These are phyloP conservation scores for Pocillopora meandrina DNA, from an alignment of 92 coral and sea anemone genomes.

Conservation along the genomic window DNA sequence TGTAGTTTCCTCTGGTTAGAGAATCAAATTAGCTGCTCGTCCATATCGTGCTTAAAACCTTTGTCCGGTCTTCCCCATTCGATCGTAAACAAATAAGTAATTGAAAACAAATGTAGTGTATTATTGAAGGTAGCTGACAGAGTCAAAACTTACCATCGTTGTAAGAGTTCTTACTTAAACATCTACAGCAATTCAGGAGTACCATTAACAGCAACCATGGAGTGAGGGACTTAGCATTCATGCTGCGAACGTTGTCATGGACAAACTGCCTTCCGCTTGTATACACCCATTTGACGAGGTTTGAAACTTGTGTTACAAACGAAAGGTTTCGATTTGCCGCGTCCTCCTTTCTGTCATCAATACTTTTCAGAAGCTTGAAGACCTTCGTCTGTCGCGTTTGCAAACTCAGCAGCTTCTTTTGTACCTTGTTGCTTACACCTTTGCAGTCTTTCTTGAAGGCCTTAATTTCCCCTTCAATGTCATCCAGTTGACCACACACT, in stretches of 20 bases:
- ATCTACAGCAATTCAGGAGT: background rate
- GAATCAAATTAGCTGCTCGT: no score
- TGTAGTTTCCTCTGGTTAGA: no score
- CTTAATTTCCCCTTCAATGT: background rate
- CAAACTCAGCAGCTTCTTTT: background rate
- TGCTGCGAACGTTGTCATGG: background rate
- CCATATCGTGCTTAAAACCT: no score
- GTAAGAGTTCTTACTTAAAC: slow-evolving; percentile 24
- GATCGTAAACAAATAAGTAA: background rate
- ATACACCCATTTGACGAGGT: background rate
- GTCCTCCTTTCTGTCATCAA: slow-evolving; percentile 12
- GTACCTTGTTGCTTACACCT: background rate
- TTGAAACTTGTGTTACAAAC: background rate
- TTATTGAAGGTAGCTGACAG: background rate
- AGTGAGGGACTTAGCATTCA: background rate
- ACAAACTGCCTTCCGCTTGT: background rate
- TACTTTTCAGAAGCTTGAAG: background rate
- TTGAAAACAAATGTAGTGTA: background rate
- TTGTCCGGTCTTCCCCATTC: no score
- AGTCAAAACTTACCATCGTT: slow-evolving; percentile 23
- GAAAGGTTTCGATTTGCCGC: background rate
- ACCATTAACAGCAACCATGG: background rate
- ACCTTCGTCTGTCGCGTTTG: background rate
- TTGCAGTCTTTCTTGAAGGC: background rate
- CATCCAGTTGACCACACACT: background rate